Evolutionary conservation across 92 coral and sea anemone species (phyloP), one percentile per base, ranked within the genome.

Genomic region (Epizoanthus stellaris): DNA sequence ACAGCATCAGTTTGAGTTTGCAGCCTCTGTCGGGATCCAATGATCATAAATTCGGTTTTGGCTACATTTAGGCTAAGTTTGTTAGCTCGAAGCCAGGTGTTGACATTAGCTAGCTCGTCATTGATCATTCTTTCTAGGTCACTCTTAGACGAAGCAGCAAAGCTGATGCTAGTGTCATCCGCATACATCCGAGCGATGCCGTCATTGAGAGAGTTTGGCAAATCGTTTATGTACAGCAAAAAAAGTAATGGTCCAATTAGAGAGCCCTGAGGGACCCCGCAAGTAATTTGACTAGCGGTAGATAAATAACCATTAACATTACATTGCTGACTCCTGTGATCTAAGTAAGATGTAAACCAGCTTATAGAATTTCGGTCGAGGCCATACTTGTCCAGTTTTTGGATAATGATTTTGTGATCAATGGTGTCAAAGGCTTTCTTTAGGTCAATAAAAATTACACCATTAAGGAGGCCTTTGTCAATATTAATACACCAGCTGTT

Each of bases 171-270:
- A 23, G 25, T 23, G 25, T 23, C 25, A 23, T 23, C 25, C 25
- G 25, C 25, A 0, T 23, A 23, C 25, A 23, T 23, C 25, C 25
- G 25, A 23, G 25, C 25, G 25, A 23, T 23, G 25, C 25, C 25
- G 0, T 23, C 25, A 23, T 23, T 23, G 25, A 23, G 25, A 23
- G 25, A 23, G 25, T 23, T 40, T 75, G 9, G 80, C 61, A 75
- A 45, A 61, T 75, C 80, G 25, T 75, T 75, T 23, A 75, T 75
- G 47, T 75, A 75, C 39, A 75, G 12, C 61, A 75, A 47, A 75
- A 45, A 75, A 12, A 75, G 39, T 14, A 75, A 61, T 16, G 80
- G 61, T 40, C 64, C 80, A 16, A 75, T 39, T 45, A 17, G 21
- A 4, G 45, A 70, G 53, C 60, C 3, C 25, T 23, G 25, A 23